Evolutionary conservation across 2,797 vertebrate species (phyloP).

Genomic region (Neoniphon sammara): DNA sequence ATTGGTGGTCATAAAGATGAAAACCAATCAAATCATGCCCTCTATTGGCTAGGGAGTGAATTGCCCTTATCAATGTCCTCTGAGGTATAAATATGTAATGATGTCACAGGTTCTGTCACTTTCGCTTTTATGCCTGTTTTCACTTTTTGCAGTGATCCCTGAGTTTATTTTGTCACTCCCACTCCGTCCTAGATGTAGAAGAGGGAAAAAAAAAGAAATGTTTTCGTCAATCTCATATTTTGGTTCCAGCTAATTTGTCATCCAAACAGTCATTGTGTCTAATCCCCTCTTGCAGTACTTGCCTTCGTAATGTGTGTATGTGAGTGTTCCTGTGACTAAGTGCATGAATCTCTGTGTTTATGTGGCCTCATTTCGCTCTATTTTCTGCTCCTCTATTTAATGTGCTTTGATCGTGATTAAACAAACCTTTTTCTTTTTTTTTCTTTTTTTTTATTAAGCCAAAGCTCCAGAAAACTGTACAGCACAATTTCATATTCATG

Average conservation of each 20-base stretch:
- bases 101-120: constrained; percentile 13
- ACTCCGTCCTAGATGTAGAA: not conserved
- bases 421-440: constrained; percentile 1
- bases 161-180: not conserved
- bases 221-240: constrained; percentile 6
- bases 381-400: not conserved
- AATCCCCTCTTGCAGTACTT: not conserved
- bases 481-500: constrained; percentile 46
- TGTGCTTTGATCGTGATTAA: not conserved
- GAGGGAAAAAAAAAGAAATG: not conserved
- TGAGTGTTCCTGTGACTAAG: not conserved
- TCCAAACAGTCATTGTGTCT: constrained; percentile 14
- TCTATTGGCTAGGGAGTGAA: constrained; percentile 30
- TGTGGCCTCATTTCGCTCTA: constrained; percentile 1
- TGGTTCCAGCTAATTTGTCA: not conserved
- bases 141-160: not conserved
- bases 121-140: constrained; percentile 10
- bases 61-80: constrained; percentile 35
- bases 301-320: not conserved
- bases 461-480: constrained; percentile 15
- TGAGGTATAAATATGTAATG: constrained; percentile 31
- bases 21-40: constrained; percentile 35
- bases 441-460: constrained; percentile 1
- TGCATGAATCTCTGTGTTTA: not conserved
- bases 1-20: not conserved